Evolutionary conservation across 2,888 invertebrate genomes (phyloP).

Genomic region (Ypsolopha sequella): DNA sequence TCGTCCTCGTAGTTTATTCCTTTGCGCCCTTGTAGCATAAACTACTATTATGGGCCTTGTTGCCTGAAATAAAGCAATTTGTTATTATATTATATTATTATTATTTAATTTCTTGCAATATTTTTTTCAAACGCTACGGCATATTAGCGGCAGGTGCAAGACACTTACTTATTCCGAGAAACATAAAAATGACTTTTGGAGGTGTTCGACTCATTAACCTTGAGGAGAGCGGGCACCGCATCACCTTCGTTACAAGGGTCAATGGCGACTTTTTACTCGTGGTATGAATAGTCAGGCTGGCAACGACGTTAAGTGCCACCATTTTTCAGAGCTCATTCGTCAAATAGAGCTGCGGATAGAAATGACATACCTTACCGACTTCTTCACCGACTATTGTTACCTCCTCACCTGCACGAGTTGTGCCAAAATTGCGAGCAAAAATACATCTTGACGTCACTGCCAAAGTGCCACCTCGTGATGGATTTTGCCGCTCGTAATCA

Average conservation of each 20-base stretch:
- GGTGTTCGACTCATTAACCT: slow-evolving; percentile 15
- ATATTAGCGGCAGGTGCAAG: too few species aligned
- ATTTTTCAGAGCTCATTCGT: slow-evolving; percentile 8
- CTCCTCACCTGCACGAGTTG: not conserved
- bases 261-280: slow-evolving; percentile 29
- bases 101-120: too few species aligned
- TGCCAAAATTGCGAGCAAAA: slow-evolving; percentile 1
- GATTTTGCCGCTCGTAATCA: not conserved
- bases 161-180: too few species aligned
- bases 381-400: slow-evolving; percentile 1
- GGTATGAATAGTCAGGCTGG: slow-evolving; percentile 31
- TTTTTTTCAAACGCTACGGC: too few species aligned
- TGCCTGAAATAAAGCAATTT: too few species aligned
- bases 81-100: too few species aligned
- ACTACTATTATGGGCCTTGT: too few species aligned
- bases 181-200: slow-evolving; percentile 1
- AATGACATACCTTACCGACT: not conserved
- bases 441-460: not conserved
- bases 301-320: slow-evolving; percentile 32
- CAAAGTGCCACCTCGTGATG: not conserved
- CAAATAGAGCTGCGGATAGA: not conserved
- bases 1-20: too few species aligned
- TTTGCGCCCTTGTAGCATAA: too few species aligned
- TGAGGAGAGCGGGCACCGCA: slow-evolving; percentile 10
- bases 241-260: slow-evolving; percentile 30